Conservation (phyloP, 53 echinoderm and acorn worm genomes). For the Paracentrotus lividus region DNA sequence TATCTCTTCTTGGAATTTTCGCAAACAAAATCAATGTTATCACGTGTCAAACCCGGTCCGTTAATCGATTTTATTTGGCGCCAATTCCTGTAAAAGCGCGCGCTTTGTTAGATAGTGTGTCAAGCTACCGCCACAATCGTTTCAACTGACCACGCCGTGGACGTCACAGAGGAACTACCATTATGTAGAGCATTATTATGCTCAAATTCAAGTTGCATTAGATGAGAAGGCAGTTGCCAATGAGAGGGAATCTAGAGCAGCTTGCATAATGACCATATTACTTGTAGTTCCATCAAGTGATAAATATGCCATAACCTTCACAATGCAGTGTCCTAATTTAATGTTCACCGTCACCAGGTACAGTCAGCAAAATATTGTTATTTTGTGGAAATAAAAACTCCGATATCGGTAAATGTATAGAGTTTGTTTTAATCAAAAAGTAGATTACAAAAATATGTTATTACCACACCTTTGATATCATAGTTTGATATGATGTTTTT, state of each 20-base stretch:
- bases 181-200: neutral
- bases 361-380: too few relatives aligned
- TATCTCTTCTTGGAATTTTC: neutral
- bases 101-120: constrained; percentile 20
- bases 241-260: neutral
- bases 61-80: constrained; percentile 27
- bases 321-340: neutral
- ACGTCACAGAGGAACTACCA: neutral
- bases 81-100: constrained; percentile 23
- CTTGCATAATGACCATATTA: neutral
- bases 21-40: constrained; percentile 18
- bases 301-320: neutral
- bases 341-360: too few relatives aligned
- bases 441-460: too few relatives aligned
- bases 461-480: too few relatives aligned
- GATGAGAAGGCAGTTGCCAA: neutral
- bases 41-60: constrained; percentile 20
- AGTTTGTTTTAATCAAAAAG: too few relatives aligned
- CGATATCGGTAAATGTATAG: too few relatives aligned
- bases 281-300: neutral
- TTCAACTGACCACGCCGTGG: neutral
- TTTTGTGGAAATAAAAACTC: too few relatives aligned
- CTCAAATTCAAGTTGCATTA: neutral
- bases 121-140: neutral
- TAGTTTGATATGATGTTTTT: too few relatives aligned